Evolutionary conservation across 2,888 invertebrate species (phyloP).

Genomic region (Acanthosepion pharaonis): DNA sequence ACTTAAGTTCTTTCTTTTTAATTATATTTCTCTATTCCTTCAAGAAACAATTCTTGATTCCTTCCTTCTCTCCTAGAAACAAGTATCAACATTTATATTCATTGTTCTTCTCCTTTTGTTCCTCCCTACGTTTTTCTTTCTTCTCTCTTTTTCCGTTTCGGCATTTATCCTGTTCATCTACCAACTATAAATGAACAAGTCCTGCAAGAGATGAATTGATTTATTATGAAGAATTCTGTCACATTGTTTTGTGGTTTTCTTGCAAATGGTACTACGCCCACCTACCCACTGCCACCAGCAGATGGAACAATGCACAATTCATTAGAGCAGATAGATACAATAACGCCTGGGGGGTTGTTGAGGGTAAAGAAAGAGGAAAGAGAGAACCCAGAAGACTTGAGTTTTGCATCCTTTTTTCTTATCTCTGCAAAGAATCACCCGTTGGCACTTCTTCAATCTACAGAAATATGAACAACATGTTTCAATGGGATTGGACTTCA

Average conservation of each 20-base stretch:
- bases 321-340: neutral
- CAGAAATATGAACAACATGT: constrained; percentile 18
- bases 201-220: constrained; percentile 2
- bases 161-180: neutral
- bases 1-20: too few relatives aligned
- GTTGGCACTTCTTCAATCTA: neutral
- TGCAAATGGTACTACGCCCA: neutral
- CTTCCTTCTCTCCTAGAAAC: neutral
- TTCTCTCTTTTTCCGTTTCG: neutral
- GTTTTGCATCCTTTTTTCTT: neutral
- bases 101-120: too few relatives aligned
- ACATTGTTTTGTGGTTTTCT: neutral
- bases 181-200: neutral
- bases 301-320: neutral
- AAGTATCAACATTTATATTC: neutral
- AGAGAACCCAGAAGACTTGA: constrained; percentile 14
- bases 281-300: neutral
- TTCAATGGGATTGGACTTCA: neutral
- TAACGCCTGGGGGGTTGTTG: neutral
- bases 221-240: constrained; percentile 21
- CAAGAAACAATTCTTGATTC: neutral
- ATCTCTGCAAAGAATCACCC: neutral
- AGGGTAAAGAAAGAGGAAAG: neutral
- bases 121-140: neutral
- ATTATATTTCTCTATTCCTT: too few relatives aligned